A percentile compares a stretch with the other conserved stretches of the same genome.
Evolutionary conservation across 2,888 invertebrate genomes (phyloP).

Genomic region (Drosophila tripunctata): DNA sequence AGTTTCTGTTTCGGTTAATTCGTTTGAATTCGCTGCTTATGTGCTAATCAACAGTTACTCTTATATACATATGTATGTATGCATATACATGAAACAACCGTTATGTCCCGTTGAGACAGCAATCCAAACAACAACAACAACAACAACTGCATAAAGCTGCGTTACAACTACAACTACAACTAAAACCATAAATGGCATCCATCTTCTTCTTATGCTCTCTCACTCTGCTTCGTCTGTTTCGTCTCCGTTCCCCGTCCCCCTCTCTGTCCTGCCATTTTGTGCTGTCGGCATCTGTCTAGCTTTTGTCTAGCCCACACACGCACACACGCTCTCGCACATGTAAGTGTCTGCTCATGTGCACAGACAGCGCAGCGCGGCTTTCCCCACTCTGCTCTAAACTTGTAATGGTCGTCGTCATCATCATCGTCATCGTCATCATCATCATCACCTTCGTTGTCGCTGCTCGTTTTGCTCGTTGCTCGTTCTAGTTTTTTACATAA

Average conservation of each 20-base stretch:
- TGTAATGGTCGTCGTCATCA: slow-evolving; percentile 55
- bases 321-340: background rate
- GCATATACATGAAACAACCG: background rate
- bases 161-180: background rate
- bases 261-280: slow-evolving; percentile 3
- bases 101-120: background rate
- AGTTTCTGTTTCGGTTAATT: slow-evolving; percentile 17
- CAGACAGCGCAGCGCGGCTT: slow-evolving; percentile 23
- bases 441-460: slow-evolving; percentile 24
- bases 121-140: background rate
- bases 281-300: slow-evolving; percentile 58
- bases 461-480: slow-evolving; percentile 41
- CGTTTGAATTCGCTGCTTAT: slow-evolving; percentile 43
- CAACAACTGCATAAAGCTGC: background rate
- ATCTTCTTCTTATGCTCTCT: background rate
- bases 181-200: slow-evolving; percentile 4
- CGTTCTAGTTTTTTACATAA: slow-evolving; percentile 74
- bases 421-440: slow-evolving; percentile 28
- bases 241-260: background rate
- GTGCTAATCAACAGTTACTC: slow-evolving; percentile 37
- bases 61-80: background rate
- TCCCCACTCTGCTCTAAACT: slow-evolving; percentile 44
- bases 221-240: background rate
- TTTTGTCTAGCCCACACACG: slow-evolving; percentile 62
- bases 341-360: slow-evolving; percentile 1